Percentiles rank a stretch among this genome's conserved stretches.
These are phyloP conservation scores for Macrotus californicus DNA, from an alignment of 2,113 vertebrate genomes.

Conservation along the genomic window DNA sequence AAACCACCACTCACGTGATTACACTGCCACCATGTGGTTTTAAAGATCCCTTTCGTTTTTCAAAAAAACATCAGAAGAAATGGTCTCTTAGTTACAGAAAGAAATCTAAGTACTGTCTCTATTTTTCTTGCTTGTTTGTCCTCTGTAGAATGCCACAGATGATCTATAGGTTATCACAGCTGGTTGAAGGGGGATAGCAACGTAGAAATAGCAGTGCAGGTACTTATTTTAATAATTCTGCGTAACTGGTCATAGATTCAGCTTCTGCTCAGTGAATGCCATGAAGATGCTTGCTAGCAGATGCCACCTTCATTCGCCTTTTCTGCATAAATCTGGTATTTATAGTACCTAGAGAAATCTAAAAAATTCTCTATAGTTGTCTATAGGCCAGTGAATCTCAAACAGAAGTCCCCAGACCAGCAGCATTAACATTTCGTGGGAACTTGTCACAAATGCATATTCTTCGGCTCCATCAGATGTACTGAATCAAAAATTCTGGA, in stretches of 20 bases:
- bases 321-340: neutral
- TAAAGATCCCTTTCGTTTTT: slow-evolving; percentile 15
- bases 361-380: neutral
- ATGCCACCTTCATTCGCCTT: neutral
- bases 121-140: neutral
- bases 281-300: neutral
- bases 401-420: too few species aligned
- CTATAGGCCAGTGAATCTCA: neutral
- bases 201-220: fast-evolving
- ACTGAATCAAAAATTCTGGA: neutral
- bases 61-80: neutral
- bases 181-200: too few species aligned
- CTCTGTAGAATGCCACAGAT: neutral
- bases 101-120: neutral
- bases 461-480: fast-evolving
- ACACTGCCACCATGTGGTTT: slow-evolving; percentile 80
- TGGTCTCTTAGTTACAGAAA: neutral
- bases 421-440: neutral
- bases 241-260: neutral
- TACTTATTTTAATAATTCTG: neutral
- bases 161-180: fast-evolving
- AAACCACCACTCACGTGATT: slow-evolving; percentile 10
- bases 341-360: neutral
- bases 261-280: neutral
- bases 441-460: neutral